Evolutionary conservation across 1,140 invertebrate genomes (phyloP).

Genomic region (Bombus soroeensis): DNA sequence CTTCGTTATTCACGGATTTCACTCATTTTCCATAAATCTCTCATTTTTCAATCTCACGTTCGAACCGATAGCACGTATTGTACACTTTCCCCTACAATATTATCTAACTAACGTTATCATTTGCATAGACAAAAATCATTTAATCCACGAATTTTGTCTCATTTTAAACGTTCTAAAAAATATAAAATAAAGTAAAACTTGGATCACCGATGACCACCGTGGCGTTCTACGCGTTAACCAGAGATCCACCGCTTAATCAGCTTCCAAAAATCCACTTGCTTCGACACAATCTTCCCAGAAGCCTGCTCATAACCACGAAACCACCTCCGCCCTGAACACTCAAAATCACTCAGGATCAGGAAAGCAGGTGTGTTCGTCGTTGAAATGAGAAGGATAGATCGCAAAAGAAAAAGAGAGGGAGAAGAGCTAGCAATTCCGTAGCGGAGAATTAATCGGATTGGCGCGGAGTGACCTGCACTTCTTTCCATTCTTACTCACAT

Average conservation of each 20-base stretch:
- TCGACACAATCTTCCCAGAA: background rate
- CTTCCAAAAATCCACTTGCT: background rate
- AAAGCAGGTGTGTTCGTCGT: background rate
- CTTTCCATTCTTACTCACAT: constrained; percentile 29
- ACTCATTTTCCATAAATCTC: too few species aligned
- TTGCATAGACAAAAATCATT: too few species aligned
- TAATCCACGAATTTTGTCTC: too few species aligned
- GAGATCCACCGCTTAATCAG: background rate
- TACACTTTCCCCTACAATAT: too few species aligned
- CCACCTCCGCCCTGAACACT: background rate
- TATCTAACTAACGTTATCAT: too few species aligned
- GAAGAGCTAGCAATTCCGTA: constrained; percentile 11
- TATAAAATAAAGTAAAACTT: too few species aligned
- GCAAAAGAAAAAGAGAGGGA: background rate
- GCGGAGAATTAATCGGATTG: constrained; percentile 45
- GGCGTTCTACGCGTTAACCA: too few species aligned
- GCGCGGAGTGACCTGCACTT: constrained; percentile 18
- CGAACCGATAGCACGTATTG: too few species aligned
- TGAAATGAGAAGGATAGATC: background rate
- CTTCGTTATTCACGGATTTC: too few species aligned
- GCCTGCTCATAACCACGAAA: background rate
- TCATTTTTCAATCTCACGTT: too few species aligned
- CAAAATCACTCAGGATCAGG: background rate
- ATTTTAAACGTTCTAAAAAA: too few species aligned
- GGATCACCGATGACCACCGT: too few species aligned